Evolutionary conservation across 2,797 vertebrate genomes (phyloP).

Genomic region (Sebastes glaucus): DNA sequence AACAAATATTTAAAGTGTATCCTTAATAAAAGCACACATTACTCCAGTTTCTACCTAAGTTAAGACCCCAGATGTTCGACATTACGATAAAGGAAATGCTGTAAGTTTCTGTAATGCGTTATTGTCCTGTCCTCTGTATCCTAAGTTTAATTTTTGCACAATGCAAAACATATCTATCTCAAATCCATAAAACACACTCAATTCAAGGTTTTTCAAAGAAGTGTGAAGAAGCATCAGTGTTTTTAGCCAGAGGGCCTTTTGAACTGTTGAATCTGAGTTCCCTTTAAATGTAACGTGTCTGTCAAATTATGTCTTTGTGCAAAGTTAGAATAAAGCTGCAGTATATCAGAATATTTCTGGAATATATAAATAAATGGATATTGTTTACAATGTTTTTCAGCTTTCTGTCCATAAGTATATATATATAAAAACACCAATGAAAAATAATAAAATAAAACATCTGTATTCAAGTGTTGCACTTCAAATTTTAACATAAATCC

Average conservation of each 20-base stretch:
- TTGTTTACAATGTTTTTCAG: conserved; percentile 35
- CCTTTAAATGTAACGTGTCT: conserved; percentile 50
- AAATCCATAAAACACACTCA: background rate
- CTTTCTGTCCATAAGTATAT: background rate
- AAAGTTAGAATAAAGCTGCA: conserved; percentile 34
- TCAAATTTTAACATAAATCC: too few species aligned
- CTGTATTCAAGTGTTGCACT: too few species aligned
- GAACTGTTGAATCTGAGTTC: conserved; percentile 22
- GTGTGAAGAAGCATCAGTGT: background rate
- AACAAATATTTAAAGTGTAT: background rate
- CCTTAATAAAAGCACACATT: background rate
- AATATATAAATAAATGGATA: conserved; percentile 65
- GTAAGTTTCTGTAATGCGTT: background rate
- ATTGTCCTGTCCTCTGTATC: background rate
- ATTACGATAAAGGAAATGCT: background rate
- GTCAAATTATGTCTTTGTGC: conserved; percentile 50
- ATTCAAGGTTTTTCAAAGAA: background rate
- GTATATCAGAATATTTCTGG: conserved; percentile 58
- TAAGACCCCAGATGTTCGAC: background rate
- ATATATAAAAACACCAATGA: too few species aligned
- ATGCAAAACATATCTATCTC: background rate
- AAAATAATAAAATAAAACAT: too few species aligned
- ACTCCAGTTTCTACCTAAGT: background rate
- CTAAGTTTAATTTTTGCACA: background rate
- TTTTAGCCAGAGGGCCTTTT: background rate